phyloP scores from a whole-genome alignment of 2,888 invertebrate genomes.

The Idaea biselata region DNA sequence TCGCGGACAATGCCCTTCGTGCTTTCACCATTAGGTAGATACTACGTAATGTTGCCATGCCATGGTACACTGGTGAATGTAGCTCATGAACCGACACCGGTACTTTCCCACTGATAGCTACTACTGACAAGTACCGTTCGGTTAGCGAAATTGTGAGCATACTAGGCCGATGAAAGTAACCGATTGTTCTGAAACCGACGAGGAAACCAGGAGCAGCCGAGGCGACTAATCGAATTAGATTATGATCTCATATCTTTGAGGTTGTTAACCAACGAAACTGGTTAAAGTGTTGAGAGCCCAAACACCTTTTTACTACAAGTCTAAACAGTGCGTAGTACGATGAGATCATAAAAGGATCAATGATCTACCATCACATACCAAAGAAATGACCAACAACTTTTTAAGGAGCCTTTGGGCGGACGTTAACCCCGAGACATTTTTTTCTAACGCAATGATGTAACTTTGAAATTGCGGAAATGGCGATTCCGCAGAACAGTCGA shows the following conservation, averaged over 20 bases:
- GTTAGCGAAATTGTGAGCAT: conserved; percentile 45
- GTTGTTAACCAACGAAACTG: conserved; percentile 20
- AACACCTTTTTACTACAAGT: conserved; percentile 31
- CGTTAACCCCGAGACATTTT: conserved; percentile 62
- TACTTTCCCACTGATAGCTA: conserved; percentile 59
- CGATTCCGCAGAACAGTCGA: conserved; percentile 45
- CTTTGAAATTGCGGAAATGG: conserved; percentile 76
- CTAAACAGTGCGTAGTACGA: conserved; percentile 46
- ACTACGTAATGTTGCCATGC: conserved; percentile 10
- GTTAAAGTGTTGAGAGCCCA: conserved; percentile 27
- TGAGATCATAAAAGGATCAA: conserved; percentile 79
- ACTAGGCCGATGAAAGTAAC: conserved; percentile 61
- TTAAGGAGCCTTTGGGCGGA: conserved; percentile 51
- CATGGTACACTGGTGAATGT: conserved; percentile 34
- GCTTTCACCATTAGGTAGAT: conserved; percentile 21
- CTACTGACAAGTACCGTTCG: conserved; percentile 50
- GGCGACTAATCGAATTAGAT: conserved; percentile 4
- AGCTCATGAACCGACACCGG: conserved; percentile 53
- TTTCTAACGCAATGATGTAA: conserved; percentile 69
- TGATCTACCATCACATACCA: conserved; percentile 65
- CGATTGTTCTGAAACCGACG: conserved; percentile 16
- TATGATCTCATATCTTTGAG: conserved; percentile 19
- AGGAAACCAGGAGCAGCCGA: conserved; percentile 4
- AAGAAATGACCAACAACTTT: conserved; percentile 64
- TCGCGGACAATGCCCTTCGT: conserved; percentile 62